These are phyloP conservation scores for Anguilla pacifica DNA, from an alignment of 2,797 vertebrate genomes.

Conservation along the genomic window DNA sequence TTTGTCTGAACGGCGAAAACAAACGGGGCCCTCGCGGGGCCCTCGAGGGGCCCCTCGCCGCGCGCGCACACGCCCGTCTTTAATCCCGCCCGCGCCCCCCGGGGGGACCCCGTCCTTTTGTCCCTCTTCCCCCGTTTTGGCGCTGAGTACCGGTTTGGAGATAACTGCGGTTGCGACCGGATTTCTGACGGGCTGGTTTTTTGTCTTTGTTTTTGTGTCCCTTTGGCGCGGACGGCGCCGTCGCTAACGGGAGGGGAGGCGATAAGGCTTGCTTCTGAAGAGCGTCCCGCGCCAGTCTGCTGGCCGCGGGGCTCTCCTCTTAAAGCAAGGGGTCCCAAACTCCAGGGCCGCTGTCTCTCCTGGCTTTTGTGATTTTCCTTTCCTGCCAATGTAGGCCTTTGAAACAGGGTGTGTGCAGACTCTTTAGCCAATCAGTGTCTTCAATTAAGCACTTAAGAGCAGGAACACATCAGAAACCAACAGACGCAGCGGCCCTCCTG, in stretches of 20 bases:
- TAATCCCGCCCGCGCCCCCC: not conserved
- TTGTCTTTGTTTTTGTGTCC: not conserved
- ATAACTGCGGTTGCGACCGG: not conserved
- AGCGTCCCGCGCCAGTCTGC: not conserved
- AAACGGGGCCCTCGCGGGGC: not conserved
- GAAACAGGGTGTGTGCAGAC: no score
- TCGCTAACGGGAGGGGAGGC: no score
- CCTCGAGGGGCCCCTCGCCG: not conserved
- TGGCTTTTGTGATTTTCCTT: no score
- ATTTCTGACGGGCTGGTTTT: not conserved
- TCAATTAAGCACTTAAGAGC: no score
- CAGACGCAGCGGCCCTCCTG: no score
- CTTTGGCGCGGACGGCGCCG: not conserved
- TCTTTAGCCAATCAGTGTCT: no score
- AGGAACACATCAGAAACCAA: no score
- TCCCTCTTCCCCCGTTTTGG: no score
- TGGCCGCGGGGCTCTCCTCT: not conserved
- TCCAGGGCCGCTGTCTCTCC: no score
- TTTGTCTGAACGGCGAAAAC: not conserved
- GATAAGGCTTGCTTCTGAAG: not conserved
- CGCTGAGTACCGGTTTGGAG: not conserved
- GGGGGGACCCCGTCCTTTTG: not conserved
- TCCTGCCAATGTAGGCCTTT: no score
- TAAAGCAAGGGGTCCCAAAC: not conserved
- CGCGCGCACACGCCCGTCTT: not conserved